Conservation (phyloP, 2,888 invertebrate genomes). For the Synanthedon vespiformis region DNA sequence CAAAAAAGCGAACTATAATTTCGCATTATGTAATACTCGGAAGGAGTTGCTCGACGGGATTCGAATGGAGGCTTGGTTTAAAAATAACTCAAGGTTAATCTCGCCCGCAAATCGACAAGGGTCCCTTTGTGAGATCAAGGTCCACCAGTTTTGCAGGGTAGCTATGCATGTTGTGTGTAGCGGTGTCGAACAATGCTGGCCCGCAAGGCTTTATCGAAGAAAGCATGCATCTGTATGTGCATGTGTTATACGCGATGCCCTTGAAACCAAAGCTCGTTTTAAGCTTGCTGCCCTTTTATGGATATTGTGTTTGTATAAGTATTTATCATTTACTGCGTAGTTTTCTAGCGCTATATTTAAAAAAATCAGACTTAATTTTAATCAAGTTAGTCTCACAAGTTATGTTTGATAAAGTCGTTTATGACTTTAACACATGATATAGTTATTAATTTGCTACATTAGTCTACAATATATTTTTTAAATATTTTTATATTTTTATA, state of each 20-base stretch:
- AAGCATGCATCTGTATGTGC: background rate
- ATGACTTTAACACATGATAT: too few species aligned
- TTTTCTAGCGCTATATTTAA: too few species aligned
- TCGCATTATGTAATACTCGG: conserved; percentile 68
- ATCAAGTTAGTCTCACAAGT: too few species aligned
- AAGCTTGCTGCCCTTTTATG: background rate
- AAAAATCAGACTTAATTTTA: too few species aligned
- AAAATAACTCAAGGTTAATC: conserved; percentile 67
- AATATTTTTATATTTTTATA: too few species aligned
- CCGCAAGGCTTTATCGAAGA: background rate
- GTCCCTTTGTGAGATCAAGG: conserved; percentile 66
- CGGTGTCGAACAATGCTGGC: background rate
- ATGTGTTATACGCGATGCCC: background rate
- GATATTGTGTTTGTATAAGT: background rate
- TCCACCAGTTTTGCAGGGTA: conserved; percentile 59
- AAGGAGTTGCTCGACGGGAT: conserved; percentile 58
- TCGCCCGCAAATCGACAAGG: conserved; percentile 42
- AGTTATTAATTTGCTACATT: too few species aligned
- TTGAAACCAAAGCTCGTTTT: background rate
- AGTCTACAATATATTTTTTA: too few species aligned
- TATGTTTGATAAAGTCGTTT: too few species aligned
- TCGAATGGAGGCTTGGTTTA: conserved; percentile 58
- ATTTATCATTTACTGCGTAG: too few species aligned
- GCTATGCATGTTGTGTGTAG: conserved; percentile 13
- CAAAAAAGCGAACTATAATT: conserved; percentile 59